Base-by-base conservation (phyloP, 1,140 invertebrate species). In the Hirudo medicinalis region DNA sequence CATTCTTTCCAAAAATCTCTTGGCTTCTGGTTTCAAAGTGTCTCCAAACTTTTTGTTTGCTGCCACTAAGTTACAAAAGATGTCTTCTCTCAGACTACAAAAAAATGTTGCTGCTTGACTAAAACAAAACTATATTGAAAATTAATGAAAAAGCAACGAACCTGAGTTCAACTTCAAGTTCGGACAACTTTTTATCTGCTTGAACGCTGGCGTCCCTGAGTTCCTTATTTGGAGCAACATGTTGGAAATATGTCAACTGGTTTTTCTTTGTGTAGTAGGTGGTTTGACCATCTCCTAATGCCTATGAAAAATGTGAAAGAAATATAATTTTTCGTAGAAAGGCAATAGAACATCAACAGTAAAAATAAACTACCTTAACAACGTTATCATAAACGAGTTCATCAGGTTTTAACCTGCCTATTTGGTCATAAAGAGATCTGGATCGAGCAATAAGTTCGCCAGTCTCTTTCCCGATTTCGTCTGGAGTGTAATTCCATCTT, bases 141-240 rank as follows among this genome's bases (percentile, higher is more conserved):
- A 29, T 68, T 32, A 72, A 68, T 43, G 53, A 67, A 13, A 17
- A 32, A 43, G 19, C 69, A 71, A 40, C 19, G 73, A 75, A 81
- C 80, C 81, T 83, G 77, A 84, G 80, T 76, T 85, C 84, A 27
- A 85, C 82, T 78, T 84, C 81, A 80, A 84, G 83, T 63, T 84
- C 83, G 9, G 83, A 80, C 5, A 85, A 71, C 73, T 81, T 82
- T 70, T 82, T 81, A 72, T 84, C 83, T 43, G 82, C 83, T 57
- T 79, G 79, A 27, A 81, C 80, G 75, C 83, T 83, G n/a, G 82
- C 82, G 76, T 85, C 83, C 54, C 84, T 75, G 8, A 85, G 72
- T 25, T 76, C 76, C 75, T 85, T 84, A 72, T 83, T 79, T 29
- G 82, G 74, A 68, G 78, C 79, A 0, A 84, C 83, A 77, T 83